Conservation (phyloP, 2,888 invertebrate species). For the Diadromus collaris region DNA sequence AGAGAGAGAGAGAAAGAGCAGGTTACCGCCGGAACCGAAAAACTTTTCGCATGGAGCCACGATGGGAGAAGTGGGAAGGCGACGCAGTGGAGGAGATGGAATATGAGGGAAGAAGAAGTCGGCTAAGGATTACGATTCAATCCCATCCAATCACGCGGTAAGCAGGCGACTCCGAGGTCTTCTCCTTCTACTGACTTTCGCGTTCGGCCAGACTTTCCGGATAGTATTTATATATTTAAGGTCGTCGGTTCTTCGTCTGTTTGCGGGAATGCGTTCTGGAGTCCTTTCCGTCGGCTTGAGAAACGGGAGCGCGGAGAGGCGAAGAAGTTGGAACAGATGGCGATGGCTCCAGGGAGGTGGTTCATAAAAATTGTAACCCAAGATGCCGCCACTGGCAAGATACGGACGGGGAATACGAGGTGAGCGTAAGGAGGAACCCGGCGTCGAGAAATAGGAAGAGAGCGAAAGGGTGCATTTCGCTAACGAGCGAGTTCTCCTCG, state of each 20-base stretch:
- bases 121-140: slow-evolving; percentile 62
- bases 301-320: slow-evolving; percentile 1
- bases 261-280: slow-evolving; percentile 31
- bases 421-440: slow-evolving; percentile 16
- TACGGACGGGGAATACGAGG: slow-evolving; percentile 9
- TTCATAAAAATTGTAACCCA: slow-evolving; percentile 60
- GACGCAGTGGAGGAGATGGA: background rate
- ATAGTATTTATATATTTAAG: slow-evolving; percentile 54
- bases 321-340: slow-evolving; percentile 40
- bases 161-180: slow-evolving; percentile 29
- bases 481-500: slow-evolving; percentile 61
- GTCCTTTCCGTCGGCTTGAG: slow-evolving; percentile 4
- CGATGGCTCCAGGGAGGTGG: background rate
- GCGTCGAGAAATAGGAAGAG: slow-evolving; percentile 5
- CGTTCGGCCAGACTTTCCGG: background rate
- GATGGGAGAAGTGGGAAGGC: background rate
- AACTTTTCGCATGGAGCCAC: slow-evolving; percentile 61
- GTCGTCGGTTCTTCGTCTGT: slow-evolving; percentile 5
- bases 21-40: slow-evolving; percentile 39
- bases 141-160: slow-evolving; percentile 57
- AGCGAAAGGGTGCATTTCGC: slow-evolving; percentile 56
- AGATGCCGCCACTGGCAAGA: slow-evolving; percentile 5
- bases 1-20: background rate
- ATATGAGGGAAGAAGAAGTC: slow-evolving; percentile 24
- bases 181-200: slow-evolving; percentile 20